These are phyloP conservation scores for Lampris megalopsis DNA, from an alignment of 2,113 vertebrate genomes.

Conservation along the genomic window DNA sequence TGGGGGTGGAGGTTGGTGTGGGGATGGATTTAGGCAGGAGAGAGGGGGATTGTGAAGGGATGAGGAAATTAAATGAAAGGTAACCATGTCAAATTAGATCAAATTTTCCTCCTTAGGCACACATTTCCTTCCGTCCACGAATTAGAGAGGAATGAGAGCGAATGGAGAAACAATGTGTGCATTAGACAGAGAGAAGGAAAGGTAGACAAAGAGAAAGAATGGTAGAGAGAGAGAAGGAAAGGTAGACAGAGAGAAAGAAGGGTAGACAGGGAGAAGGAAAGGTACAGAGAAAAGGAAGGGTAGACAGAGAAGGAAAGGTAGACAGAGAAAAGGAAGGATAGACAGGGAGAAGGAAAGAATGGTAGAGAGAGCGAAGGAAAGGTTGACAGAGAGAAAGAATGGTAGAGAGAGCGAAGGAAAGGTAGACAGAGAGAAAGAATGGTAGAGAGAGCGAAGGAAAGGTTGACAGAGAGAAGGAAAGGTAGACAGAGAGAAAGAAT, in stretches of 20 bases:
- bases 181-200: background rate
- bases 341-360: background rate
- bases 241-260: background rate
- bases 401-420: background rate
- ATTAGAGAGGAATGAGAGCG: background rate
- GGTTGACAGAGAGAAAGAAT: background rate
- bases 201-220: too few relatives aligned
- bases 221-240: too few relatives aligned
- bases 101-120: too few relatives aligned
- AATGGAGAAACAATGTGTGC: background rate
- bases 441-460: background rate
- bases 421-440: background rate
- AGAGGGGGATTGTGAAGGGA: slow-evolving; percentile 1
- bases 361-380: background rate
- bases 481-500: background rate
- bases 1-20: slow-evolving; percentile 1
- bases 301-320: background rate
- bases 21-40: background rate
- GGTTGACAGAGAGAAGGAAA: background rate
- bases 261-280: background rate
- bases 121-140: too few relatives aligned
- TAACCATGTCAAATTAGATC: too few relatives aligned
- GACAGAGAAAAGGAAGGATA: background rate
- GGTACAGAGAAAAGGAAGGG: background rate
- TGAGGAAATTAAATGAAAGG: background rate